Evolutionary conservation across 2,888 invertebrate species (phyloP).

Genomic region (Chorisops tibialis): DNA sequence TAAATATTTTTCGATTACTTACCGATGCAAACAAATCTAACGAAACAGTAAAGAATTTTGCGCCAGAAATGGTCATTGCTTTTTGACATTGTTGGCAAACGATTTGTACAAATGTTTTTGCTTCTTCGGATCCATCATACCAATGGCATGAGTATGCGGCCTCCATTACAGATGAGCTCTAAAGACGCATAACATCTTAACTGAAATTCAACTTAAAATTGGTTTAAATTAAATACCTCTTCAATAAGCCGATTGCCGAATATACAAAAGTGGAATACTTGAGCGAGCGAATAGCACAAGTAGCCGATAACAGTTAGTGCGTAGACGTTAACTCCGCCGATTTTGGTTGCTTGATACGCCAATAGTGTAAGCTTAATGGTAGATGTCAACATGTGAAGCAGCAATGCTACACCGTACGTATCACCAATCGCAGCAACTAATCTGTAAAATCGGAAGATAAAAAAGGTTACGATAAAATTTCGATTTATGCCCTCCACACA

Average conservation of each 20-base stretch:
- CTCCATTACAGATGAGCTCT: constrained; percentile 90
- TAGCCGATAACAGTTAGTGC: constrained; percentile 77
- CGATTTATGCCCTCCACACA: too few relatives aligned
- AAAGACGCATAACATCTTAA: constrained; percentile 27
- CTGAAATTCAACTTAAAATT: neutral
- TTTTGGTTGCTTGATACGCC: constrained; percentile 85
- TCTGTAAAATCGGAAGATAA: too few relatives aligned
- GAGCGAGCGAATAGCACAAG: constrained; percentile 73
- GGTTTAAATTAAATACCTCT: constrained; percentile 59
- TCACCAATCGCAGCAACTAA: constrained; percentile 78
- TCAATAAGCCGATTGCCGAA: constrained; percentile 83
- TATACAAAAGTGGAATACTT: constrained; percentile 84
- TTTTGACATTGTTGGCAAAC: constrained; percentile 89
- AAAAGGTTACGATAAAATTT: too few relatives aligned
- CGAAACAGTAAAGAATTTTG: constrained; percentile 85
- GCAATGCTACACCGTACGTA: constrained; percentile 76
- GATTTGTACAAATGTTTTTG: constrained; percentile 86
- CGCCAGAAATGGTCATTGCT: constrained; percentile 83
- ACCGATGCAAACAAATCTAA: constrained; percentile 85
- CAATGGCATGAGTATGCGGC: constrained; percentile 87
- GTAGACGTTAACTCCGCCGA: constrained; percentile 72
- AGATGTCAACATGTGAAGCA: constrained; percentile 81
- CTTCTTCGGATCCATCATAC: constrained; percentile 88
- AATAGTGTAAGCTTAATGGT: constrained; percentile 78
- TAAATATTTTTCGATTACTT: too few relatives aligned